Base-by-base conservation (phyloP, 2,113 vertebrate species). In the Dipodomys ordii region DNA sequence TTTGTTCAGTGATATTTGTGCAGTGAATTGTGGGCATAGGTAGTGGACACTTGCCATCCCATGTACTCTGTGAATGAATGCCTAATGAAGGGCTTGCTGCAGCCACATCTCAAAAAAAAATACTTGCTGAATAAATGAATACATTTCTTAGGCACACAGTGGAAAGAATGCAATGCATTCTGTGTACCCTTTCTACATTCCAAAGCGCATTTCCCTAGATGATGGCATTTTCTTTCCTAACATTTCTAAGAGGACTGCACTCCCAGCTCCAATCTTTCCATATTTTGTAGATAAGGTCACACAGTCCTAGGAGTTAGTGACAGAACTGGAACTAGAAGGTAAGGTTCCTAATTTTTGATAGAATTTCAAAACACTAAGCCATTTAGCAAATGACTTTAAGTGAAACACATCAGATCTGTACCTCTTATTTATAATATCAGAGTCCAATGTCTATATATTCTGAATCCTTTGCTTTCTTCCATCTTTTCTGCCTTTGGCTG, bases 111-210 rank as follows among this genome's bases (percentile, higher is more conserved):
- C 87, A 94, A 69, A 93, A 95, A 93, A 95, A 85, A 88, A 25
- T 28, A 32, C 69, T 95, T 76, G 25, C 71, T 83, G 97, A 96
- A 96, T 96, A 96, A 90, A 96, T 96, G 90, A 97, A 96, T 97
- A 95, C 39, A 86, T 95, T 92, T 94, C 82, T 78, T 71, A 85
- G 82, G 79, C 94, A 94, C 11, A 0, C 67, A 73, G 85, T 49
- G 74, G 77, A 72, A 96, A 88, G 81, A 96, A 96, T 20, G 71
- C 57, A 72, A 90, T 68, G 84, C 78, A 27, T 97, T 96, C 93
- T 93, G 90, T 90, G 67, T 74, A 49, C 65, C 1, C 72, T 92
- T 84, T 93, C 57, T 78, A 53, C 11, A 35, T 88, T 77, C 82
- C 87, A 79, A 85, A 95, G 85, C 16, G 15, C 35, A 28, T 92